Evolutionary conservation across 2,888 invertebrate genomes (phyloP), one percentile per base, ranked within the genome.

Genomic region (Gastrophysa polygoni): DNA sequence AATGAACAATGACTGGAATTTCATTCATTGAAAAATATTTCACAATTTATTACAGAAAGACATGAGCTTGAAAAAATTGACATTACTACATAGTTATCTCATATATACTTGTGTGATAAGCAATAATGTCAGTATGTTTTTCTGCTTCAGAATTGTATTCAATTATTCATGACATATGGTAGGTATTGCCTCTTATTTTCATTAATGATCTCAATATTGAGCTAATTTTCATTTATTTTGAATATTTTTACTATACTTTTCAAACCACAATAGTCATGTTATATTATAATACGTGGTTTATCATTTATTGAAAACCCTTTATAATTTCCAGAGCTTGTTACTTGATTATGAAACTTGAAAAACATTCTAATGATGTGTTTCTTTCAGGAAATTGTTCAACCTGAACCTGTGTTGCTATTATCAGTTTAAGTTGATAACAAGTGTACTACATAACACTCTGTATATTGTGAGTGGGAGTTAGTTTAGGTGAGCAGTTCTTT

Each of bases 361-460:
- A 50, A 10, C 4, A 55, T 61, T 66, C 59, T 66, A 62, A 70
- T 61, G 44, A 54, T 50, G 60, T 59, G 64, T 75, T 74, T 69
- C 70, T 78, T 78, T 77, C 77, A 77, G 78, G 77, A 77, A 69
- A 75, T 77, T 73, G 78, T 75, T 67, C 77, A 78, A 64, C 77
- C 68, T 77, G 75, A 50, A 59, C 47, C 52, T 49, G 59, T 59
- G 66, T 61, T 61, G 20, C 57, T 38, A n/a, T 38, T 4, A 38
- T 38, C 38, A 38, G 38, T 38, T 38, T 10, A n/a, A 14, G 48
- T 63, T 54, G 48, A 59, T 55, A 56, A 56, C 51, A 63, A 61
- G 61, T 63, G 64, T 64, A 57, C 48, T 58, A 50, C 56, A 57
- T 57, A 59, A 68, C 48, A 61, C 54, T 54, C 54, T 43, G 54